Evolutionary conservation across 1,140 invertebrate genomes (phyloP), one percentile per base, ranked within the genome.

Genomic region (Cyclina sinensis): DNA sequence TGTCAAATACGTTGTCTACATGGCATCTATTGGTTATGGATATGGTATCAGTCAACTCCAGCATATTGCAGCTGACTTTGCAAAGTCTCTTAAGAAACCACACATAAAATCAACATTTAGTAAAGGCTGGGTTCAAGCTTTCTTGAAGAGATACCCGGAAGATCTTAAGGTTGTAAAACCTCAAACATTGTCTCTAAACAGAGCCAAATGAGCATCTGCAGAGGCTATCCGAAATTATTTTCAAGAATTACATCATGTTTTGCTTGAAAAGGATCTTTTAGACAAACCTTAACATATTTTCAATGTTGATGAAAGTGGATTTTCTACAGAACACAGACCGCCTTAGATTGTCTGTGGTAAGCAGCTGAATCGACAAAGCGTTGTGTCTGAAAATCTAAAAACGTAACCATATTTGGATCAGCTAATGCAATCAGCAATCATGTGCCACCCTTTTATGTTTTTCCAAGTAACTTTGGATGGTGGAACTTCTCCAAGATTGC

Each of bases 381-480:
- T 87, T 3, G 79, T 59, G 24, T 78, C 84, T 51, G 4, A 35
- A n/a, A 24, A 7, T 30, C 68, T 11, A 27, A 27, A 9, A 76
- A 76, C 7, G 79, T 73, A 12, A 90, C 83, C 0, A 78, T 85
- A 12, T 80, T 90, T 39, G 80, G 14, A 0, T 39, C 18, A 32
- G 80, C 62, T 35, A 90, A 81, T 81, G 86, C 89, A 3, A 0
- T 74, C 12, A 74, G 85, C 0, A 90, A 74, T 9, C 24, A 85
- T 59, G 30, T 85, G 0, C 78, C 74, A 21, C 81, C 74, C 24
- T 85, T 62, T 70, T 90, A 70, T 70, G 48, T 90, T 4, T 62
- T 62, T 27, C 57, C 57, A 1, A 7, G 57, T 1, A 62, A 62
- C 1, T 21, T 1, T 62, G 57, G 57, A 27, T 21, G 24, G 57